These are phyloP conservation scores for Ceyx cyanopectus DNA, from an alignment of 2,113 vertebrate genomes.

Conservation along the genomic window DNA sequence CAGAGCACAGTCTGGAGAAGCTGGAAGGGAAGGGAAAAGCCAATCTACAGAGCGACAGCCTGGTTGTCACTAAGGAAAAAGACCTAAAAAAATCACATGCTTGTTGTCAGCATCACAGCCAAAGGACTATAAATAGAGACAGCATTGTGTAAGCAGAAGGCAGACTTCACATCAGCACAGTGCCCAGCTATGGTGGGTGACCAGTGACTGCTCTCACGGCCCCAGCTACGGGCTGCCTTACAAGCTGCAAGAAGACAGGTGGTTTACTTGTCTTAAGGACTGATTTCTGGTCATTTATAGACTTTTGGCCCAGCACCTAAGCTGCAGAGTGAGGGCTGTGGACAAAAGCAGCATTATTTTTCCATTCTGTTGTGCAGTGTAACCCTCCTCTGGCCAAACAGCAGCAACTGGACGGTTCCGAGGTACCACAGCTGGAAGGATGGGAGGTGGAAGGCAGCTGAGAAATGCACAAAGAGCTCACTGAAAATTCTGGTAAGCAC, in stretches of 20 bases:
- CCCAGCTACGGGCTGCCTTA: not conserved
- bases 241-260: not conserved
- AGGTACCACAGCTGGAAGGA: not conserved
- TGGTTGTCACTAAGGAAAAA: not conserved
- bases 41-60: not conserved
- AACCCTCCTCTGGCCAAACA: not conserved
- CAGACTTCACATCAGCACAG: not conserved
- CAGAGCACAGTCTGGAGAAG: not conserved
- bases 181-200: not conserved
- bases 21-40: not conserved
- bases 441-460: not conserved
- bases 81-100: not conserved
- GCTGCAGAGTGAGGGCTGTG: not conserved
- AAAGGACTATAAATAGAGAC: not conserved
- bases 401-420: not conserved
- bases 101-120: not conserved
- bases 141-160: not conserved
- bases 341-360: not conserved
- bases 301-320: not conserved
- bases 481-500: not conserved
- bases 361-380: fast-evolving
- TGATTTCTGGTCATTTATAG: not conserved
- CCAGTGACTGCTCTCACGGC: not conserved
- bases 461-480: not conserved
- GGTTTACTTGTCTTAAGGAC: not conserved